Evolutionary conservation across 2,888 invertebrate genomes (phyloP), one percentile per base, ranked within the genome.

Genomic region (Lacanobia wlatinum): DNA sequence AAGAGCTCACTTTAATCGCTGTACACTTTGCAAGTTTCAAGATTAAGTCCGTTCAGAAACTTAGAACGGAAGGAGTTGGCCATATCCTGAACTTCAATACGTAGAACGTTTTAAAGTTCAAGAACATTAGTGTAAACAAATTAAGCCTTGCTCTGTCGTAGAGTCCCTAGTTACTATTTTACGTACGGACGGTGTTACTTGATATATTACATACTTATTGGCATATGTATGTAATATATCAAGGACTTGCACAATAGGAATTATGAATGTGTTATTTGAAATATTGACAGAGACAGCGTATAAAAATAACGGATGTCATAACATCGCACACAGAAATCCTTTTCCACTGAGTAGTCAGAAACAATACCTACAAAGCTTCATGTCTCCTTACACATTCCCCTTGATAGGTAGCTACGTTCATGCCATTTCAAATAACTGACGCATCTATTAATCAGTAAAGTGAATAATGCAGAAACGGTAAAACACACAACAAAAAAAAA

Each of bases 381-480:
- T 34, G 34, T 5, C 34, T 34, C 34, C 34, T 34, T 5, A 34
- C 34, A 34, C 34, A 34, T 5, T 34, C 34, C 6, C 34, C 34
- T 34, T 34, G 28, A 28, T 28, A 28, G 55, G 55, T 10, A 28
- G 28, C 28, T 4, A 34, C 34, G 9, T 34, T 18, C 38, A 56
- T 8, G 21, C 7, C 28, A 38, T 21, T 9, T 14, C 12, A 34
- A 34, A 23, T 55, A 38, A 23, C 5, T 55, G 18, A 34, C 0
- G 34, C 34, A n/a, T 38, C 10, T 69, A 53, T 69, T 18, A 69
- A 68, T 53, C 18, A 18, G 18, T 21, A 53, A 12, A 40, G 18
- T n/a, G 3, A 69, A 21, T 50, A 50, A 50, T 23, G 5, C 5
- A 50, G n/a, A 40, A 23, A 46, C 23, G 1, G 9, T 18, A 34